Percentiles rank a stretch among this genome's conserved stretches.
Conservation (phyloP, 92 coral and sea anemone species). For the Zoanthus sansibaricus region DNA sequence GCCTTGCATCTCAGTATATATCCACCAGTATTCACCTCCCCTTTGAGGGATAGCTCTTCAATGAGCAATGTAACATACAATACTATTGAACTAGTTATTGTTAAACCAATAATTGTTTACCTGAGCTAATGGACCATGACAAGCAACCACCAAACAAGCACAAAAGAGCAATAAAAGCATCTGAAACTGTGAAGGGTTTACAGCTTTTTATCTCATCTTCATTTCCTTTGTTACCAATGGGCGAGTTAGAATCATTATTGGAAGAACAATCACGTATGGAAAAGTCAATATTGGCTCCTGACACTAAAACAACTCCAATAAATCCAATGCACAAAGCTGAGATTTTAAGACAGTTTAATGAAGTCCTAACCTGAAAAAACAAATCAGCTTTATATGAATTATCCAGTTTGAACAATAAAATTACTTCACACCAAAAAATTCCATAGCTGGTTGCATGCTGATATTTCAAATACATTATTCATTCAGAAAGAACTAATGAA, state of each 20-base stretch:
- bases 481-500: no score
- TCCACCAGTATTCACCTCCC: no score
- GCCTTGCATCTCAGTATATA: no score
- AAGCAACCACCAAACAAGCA: conserved; percentile 85
- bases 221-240: background rate
- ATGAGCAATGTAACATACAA: no score
- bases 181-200: conserved; percentile 49
- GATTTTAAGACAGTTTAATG: conserved; percentile 56
- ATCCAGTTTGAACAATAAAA: no score
- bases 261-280: no score
- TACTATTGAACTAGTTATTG: no score
- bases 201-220: background rate
- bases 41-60: no score
- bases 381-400: background rate
- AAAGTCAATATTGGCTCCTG: conserved; percentile 59
- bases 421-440: no score
- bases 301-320: conserved; percentile 69
- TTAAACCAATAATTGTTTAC: conserved; percentile 23
- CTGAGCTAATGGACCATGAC: conserved; percentile 96
- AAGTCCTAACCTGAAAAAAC: conserved; percentile 47
- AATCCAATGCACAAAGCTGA: conserved; percentile 70
- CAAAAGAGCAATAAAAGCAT: conserved; percentile 66
- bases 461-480: no score
- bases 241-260: no score
- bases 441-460: no score